Conservation (phyloP, 2,797 vertebrate genomes). For the Malurus splendens region DNA sequence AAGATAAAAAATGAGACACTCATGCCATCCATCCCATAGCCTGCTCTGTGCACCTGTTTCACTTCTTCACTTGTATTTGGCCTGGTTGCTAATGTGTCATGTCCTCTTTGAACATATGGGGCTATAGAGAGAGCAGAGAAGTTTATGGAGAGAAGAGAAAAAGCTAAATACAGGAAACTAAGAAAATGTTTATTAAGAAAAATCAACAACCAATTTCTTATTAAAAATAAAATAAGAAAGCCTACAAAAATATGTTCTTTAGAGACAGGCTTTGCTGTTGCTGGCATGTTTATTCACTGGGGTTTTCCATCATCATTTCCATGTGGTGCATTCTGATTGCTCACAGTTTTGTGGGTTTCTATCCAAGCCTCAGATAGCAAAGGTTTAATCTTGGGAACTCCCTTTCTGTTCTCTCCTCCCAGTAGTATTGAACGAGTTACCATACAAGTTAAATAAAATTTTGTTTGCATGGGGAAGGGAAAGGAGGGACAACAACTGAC, state of each 20-base stretch:
- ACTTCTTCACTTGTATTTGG: neutral
- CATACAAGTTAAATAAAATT: neutral
- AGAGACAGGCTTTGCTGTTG: neutral
- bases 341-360: slow-evolving; percentile 4
- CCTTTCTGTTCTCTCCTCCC: neutral
- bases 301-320: slow-evolving; percentile 43
- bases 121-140: neutral
- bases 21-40: neutral
- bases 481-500: neutral
- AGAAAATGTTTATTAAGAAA: neutral
- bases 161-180: neutral
- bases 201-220: neutral
- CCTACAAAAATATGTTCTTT: neutral
- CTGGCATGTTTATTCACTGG: neutral
- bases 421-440: neutral
- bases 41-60: neutral
- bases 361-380: neutral
- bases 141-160: neutral
- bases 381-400: neutral
- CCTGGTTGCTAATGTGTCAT: neutral
- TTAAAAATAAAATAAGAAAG: neutral
- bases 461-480: neutral
- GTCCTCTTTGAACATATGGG: neutral
- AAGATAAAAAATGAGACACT: neutral
- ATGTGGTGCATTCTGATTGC: neutral